A percentile compares a stretch with the other conserved stretches of the same genome.
Evolutionary conservation across 2,888 invertebrate genomes (phyloP).

Genomic region (Agriopis marginaria): DNA sequence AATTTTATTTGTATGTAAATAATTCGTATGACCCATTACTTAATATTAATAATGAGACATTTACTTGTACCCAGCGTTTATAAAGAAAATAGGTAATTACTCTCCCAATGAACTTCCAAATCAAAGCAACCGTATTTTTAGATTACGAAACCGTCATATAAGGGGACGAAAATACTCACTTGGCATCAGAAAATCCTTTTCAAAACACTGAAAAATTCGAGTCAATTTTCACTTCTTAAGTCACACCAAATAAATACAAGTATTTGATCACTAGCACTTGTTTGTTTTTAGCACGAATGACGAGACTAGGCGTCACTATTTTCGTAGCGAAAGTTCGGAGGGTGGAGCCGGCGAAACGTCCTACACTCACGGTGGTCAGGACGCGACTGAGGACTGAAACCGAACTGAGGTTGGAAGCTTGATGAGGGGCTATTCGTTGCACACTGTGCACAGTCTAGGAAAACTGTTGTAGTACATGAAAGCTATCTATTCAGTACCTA

Average conservation of each 20-base stretch:
- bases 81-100: background rate
- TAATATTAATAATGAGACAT: background rate
- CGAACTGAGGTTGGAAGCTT: background rate
- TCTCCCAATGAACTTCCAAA: constrained; percentile 7
- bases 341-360: constrained; percentile 51
- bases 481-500: background rate
- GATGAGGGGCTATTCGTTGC: constrained; percentile 2
- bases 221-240: constrained; percentile 10
- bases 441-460: background rate
- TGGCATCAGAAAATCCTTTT: constrained; percentile 51
- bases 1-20: too few relatives aligned
- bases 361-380: constrained; percentile 55
- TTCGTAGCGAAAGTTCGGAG: constrained; percentile 63
- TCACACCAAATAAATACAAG: constrained; percentile 2
- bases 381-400: constrained; percentile 58
- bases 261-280: constrained; percentile 39
- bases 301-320: constrained; percentile 63
- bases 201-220: constrained; percentile 28
- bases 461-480: background rate
- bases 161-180: constrained; percentile 46
- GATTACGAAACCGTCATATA: constrained; percentile 28
- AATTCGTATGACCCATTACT: background rate
- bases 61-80: background rate
- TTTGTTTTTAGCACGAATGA: constrained; percentile 10
- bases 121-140: constrained; percentile 21